Conservation (phyloP, 2,797 vertebrate genomes). For the Coendou prehensilis region DNA sequence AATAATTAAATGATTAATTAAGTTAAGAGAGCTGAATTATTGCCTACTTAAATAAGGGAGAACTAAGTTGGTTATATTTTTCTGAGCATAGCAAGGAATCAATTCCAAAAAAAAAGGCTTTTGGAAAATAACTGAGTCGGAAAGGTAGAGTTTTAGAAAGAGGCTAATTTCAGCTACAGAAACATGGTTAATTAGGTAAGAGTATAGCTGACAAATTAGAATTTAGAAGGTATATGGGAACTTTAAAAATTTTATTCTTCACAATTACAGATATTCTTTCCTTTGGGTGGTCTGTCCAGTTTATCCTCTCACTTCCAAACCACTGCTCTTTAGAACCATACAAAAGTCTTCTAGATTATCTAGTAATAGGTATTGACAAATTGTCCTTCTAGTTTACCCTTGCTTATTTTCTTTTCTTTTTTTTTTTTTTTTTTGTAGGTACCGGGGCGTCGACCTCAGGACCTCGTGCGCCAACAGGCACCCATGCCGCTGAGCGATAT, state of each 20-base stretch:
- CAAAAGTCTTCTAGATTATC: background rate
- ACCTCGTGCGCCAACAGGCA: no score
- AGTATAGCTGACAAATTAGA: background rate
- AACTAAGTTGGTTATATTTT: background rate
- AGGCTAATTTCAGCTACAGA: background rate
- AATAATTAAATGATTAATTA: background rate
- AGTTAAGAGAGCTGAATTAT: background rate
- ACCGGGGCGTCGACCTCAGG: no score
- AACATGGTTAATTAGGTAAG: background rate
- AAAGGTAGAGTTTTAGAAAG: background rate
- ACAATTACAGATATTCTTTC: background rate
- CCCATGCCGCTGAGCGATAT: no score
- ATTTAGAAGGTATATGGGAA: background rate
- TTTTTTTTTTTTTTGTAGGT: no score
- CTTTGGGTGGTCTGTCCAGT: background rate
- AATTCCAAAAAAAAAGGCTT: background rate
- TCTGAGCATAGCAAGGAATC: background rate
- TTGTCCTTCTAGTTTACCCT: background rate
- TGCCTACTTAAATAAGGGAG: background rate
- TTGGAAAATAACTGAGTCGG: background rate
- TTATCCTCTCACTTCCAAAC: background rate
- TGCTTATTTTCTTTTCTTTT: conserved; percentile 20
- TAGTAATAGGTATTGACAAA: background rate
- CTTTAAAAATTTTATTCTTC: background rate
- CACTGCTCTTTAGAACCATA: background rate